A percentile compares a stretch with the other conserved stretches of the same genome.
phyloP scores from a whole-genome alignment of 2,113 vertebrate genomes.

The Poicephalus meyeri region DNA sequence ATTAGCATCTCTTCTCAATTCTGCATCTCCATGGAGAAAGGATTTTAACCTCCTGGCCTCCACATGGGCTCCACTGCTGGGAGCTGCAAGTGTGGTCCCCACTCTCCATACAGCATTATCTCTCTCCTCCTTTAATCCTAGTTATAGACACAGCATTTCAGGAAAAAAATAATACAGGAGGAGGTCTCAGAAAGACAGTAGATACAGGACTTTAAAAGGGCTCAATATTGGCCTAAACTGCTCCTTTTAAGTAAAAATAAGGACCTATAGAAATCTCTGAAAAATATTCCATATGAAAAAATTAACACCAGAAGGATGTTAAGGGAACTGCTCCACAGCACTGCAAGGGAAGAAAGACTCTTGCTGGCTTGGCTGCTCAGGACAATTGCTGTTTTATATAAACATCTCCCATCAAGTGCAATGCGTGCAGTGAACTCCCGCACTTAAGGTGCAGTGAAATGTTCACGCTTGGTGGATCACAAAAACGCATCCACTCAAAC shows the following conservation, averaged over 20 bases:
- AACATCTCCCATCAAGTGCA: neutral
- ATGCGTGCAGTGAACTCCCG: neutral
- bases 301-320: neutral
- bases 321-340: accelerated
- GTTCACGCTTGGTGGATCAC: neutral
- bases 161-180: neutral
- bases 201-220: neutral
- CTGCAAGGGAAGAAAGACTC: neutral
- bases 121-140: neutral
- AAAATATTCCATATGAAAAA: neutral
- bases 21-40: neutral
- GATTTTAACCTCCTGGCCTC: neutral
- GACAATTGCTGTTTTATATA: neutral
- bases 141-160: neutral
- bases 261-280: neutral
- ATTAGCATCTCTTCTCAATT: neutral
- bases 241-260: neutral
- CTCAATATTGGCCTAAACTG: neutral
- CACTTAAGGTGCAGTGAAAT: neutral
- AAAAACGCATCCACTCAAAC: neutral
- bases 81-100: neutral
- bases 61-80: neutral
- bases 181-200: neutral
- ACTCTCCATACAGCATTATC: neutral
- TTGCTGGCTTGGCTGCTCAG: neutral